Evolutionary conservation across 1,140 invertebrate genomes (phyloP).

Genomic region (Drosophila kepulauana): DNA sequence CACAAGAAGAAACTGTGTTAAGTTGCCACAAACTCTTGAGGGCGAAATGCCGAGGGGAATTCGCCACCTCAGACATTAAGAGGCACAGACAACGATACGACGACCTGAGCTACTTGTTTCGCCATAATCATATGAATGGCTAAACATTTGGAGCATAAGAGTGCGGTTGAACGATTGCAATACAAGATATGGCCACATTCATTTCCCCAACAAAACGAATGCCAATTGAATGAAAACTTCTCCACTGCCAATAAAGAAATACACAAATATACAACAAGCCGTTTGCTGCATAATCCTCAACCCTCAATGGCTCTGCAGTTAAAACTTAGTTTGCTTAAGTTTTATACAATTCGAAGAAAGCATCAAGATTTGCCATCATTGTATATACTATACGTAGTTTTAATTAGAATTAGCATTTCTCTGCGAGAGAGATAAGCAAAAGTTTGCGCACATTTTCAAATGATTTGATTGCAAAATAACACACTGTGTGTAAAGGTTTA

Average conservation of each 20-base stretch:
- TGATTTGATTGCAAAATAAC: conserved; percentile 12
- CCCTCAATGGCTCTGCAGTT: conserved; percentile 8
- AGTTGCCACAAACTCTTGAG: conserved; percentile 51
- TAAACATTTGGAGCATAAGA: conserved; percentile 46
- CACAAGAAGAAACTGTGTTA: conserved; percentile 62
- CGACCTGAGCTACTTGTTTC: conserved; percentile 42
- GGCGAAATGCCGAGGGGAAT: not conserved
- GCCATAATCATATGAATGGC: conserved; percentile 58
- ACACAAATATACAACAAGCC: not conserved
- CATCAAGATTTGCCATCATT: not conserved
- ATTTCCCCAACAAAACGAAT: conserved; percentile 4
- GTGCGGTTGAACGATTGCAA: conserved; percentile 25
- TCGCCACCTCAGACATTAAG: conserved; percentile 25
- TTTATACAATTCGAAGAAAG: not conserved
- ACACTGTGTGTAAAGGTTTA: not conserved
- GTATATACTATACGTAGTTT: not conserved
- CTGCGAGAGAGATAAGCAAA: conserved; percentile 15
- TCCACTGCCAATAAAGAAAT: not conserved
- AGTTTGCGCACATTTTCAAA: conserved; percentile 12
- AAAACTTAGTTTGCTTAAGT: conserved; percentile 13
- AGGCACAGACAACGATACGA: conserved; percentile 4
- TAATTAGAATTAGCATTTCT: conserved; percentile 1
- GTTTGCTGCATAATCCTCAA: conserved; percentile 13
- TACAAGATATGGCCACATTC: conserved; percentile 16
- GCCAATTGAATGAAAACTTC: conserved; percentile 1